Evolutionary conservation across 2,797 vertebrate species (phyloP), one percentile per base, ranked within the genome.

Genomic region (Enteromius viviparus): DNA sequence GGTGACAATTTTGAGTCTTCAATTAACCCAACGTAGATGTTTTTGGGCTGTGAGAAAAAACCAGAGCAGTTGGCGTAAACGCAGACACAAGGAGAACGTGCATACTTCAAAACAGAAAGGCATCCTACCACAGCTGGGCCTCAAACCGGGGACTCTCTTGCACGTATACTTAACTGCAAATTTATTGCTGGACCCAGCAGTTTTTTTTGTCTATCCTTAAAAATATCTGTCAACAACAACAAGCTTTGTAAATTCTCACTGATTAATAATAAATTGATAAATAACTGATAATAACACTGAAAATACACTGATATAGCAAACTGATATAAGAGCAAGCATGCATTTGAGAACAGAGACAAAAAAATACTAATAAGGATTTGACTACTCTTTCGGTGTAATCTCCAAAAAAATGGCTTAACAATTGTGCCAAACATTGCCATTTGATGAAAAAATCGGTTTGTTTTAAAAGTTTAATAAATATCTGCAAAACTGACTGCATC

Each of bases 391-490:
- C 7, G 6, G 6, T 19, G 0, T 49, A 17, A 4, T 49, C 47
- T 17, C 5, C 47, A 49, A 45, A 45, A 45, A 45, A 45, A 45
- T 3, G 10, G 17, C 3, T 4, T 2, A 51, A 72, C 9, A 32
- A 19, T 21, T 74, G 11, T 53, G 47, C 10, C 26, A 34, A 53
- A 53, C 32, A 34, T 51, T 51, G 21, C 32, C 26, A 51, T 72
- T 34, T 72, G 26, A 34, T 34, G 26, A 12, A 9, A 72, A 72
- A 72, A 51, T 34, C 2, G 47, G 47, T 51, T 72, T 21, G 47
- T 53, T 72, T 74, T 74, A 74, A 76, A 58, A 10, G 21, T 58
- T 75, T n/a, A 23, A 37, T 23, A 76, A 26, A 40, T 58, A 23
- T 53, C 49, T 55, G 21, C 32, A 58, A 76, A 76, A 60, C 34